A percentile compares a stretch with the other conserved stretches of the same genome.
These are phyloP conservation scores for Rhyacophila evoluta DNA, from an alignment of 2,888 invertebrate genomes.

Conservation along the genomic window DNA sequence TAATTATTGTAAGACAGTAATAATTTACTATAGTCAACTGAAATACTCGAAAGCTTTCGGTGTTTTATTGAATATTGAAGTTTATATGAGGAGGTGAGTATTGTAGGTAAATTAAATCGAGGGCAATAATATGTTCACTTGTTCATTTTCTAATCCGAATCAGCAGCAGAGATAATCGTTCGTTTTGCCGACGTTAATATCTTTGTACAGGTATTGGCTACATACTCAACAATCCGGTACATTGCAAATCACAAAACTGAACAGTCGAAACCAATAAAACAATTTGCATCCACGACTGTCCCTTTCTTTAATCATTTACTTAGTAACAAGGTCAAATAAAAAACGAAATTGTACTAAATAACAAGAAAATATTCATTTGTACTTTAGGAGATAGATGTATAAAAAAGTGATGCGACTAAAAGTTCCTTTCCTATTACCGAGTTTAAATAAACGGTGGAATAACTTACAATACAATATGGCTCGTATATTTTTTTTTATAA, in stretches of 20 bases:
- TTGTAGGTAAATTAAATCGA: constrained; percentile 25
- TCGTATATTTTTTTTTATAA: constrained; percentile 33
- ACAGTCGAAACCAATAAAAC: constrained; percentile 47
- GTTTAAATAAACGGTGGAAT: constrained; percentile 32
- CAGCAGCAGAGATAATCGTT: constrained; percentile 16
- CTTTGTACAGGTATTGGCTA: constrained; percentile 39
- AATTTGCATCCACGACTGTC: constrained; percentile 37
- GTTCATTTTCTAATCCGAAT: constrained; percentile 44
- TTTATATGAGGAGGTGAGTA: neutral
- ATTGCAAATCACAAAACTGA: neutral
- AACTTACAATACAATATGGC: constrained; percentile 43
- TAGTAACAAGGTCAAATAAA: constrained; percentile 52
- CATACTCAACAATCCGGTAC: constrained; percentile 27
- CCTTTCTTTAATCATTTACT: constrained; percentile 32
- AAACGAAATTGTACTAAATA: constrained; percentile 69
- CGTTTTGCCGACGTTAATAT: constrained; percentile 3
- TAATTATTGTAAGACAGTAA: neutral
- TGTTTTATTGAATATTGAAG: neutral
- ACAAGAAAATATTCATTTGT: constrained; percentile 69
- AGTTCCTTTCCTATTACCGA: constrained; percentile 42
- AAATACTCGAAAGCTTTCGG: too few species aligned
- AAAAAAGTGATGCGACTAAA: constrained; percentile 67
- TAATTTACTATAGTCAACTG: neutral
- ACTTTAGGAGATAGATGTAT: constrained; percentile 70
- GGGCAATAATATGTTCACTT: constrained; percentile 47